A percentile compares a stretch with the other conserved stretches of the same genome.
Conservation (phyloP, 2,113 vertebrate genomes). For the Erpornis zantholeuca region DNA sequence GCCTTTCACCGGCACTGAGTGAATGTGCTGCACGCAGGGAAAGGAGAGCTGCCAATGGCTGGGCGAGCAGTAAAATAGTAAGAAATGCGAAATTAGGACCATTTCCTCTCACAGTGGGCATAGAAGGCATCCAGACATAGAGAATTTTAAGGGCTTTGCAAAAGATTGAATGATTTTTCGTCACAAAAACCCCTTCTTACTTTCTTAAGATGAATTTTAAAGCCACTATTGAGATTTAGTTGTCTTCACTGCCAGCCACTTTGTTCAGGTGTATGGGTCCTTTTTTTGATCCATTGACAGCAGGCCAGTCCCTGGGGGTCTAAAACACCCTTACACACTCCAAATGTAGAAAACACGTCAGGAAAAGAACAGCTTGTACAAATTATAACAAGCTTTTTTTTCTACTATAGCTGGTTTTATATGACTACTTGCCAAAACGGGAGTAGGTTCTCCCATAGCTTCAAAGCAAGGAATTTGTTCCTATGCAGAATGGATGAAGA, state of each 20-base stretch:
- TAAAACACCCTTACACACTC: background rate
- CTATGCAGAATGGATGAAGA: background rate
- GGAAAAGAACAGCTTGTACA: background rate
- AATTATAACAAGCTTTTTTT: background rate
- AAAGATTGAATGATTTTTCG: background rate
- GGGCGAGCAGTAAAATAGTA: background rate
- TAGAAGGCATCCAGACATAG: background rate
- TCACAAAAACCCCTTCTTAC: background rate
- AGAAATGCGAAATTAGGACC: background rate
- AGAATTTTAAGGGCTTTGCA: background rate
- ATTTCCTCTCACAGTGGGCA: background rate
- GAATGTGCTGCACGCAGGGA: rapidly evolving
- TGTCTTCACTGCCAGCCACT: background rate
- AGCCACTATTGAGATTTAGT: background rate
- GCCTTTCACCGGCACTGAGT: background rate
- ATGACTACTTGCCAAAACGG: background rate
- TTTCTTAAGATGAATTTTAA: background rate
- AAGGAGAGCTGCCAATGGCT: background rate
- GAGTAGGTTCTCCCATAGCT: background rate
- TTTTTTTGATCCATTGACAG: background rate
- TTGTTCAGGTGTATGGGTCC: background rate
- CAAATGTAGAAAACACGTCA: background rate
- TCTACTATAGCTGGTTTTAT: background rate
- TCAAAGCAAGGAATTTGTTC: background rate
- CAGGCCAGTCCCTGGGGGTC: background rate